Base-by-base conservation (phyloP, 2,888 invertebrate species). In the Pomacea canaliculata region DNA sequence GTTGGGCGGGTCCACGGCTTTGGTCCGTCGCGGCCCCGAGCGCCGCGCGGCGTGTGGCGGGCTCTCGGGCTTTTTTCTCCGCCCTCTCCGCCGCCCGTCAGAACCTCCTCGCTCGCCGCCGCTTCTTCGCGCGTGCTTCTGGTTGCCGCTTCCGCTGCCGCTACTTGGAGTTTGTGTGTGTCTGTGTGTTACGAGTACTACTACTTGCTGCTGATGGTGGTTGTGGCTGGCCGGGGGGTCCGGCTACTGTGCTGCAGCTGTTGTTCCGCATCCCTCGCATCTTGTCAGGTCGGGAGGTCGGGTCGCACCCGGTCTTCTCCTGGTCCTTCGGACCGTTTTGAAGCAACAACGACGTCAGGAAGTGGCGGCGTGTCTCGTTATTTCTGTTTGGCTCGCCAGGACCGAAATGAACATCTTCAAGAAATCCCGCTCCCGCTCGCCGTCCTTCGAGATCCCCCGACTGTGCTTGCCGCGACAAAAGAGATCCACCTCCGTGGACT, bases 391-490 rank as follows among this genome's bases (percentile, higher is more conserved):
- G 37, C 37, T 3, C 37, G 37, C 5, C 37, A 37, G 37, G 37
- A 37, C 37, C 37, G 37, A 37, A 37, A 83, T 84, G 82, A 86
- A 86, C 70, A 81, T 88, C 19, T 87, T 88, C 78, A 84, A 83
- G 71, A 85, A 84, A 73, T 82, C 84, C 12, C 81, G 86, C 18
- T 84, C 85, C 76, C 81, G 46, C 13, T 87, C 87, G 16, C 85
- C 87, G 7, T 86, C 87, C 7, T 84, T 87, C 78, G 87, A 86
- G 78, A 84, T 88, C 75, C 87, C 88, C 7, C 86, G 84, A 75
- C 81, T 87, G 48, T 87, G 86, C 78, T 73, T 88, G 63, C 85
- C 86, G 10, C 78, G 84, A 18, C 86, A 87, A 75, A 84, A 84
- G 72, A 73, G 80, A 48, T 80, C 82, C 7, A 77, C 81, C 1